phyloP scores from a whole-genome alignment of 2,888 invertebrate genomes.

The Athripsodes cinereus region DNA sequence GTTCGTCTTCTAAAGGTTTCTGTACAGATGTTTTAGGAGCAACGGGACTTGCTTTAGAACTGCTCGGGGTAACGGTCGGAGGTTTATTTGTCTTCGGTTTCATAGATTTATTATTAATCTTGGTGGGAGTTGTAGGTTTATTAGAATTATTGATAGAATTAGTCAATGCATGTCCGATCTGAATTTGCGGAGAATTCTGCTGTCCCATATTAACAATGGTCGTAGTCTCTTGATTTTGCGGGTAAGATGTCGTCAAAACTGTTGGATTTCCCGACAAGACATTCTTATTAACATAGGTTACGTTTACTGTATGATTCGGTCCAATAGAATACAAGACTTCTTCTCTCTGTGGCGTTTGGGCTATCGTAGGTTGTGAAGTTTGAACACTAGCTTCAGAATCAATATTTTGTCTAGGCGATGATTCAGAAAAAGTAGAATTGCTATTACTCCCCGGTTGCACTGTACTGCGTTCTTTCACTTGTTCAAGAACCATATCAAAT shows the following conservation, averaged over 20 bases:
- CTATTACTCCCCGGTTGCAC: slow-evolving; percentile 45
- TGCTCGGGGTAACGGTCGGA: slow-evolving; percentile 52
- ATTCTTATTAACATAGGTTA: slow-evolving; percentile 38
- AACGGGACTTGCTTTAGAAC: slow-evolving; percentile 59
- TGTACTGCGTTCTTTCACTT: slow-evolving; percentile 70
- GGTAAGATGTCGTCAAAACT: slow-evolving; percentile 17
- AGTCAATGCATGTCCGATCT: slow-evolving; percentile 19
- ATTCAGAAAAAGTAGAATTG: slow-evolving; percentile 30
- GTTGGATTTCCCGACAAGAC: slow-evolving; percentile 37
- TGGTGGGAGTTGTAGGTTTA: slow-evolving; percentile 33
- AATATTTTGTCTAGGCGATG: slow-evolving; percentile 26
- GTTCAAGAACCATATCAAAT: slow-evolving; percentile 75
- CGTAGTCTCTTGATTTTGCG: slow-evolving; percentile 18
- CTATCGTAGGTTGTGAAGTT: slow-evolving; percentile 11
- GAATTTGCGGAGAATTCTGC: slow-evolving; percentile 23
- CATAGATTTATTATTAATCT: slow-evolving; percentile 39
- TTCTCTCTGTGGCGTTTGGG: slow-evolving; percentile 35
- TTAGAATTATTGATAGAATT: slow-evolving; percentile 15
- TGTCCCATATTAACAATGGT: slow-evolving; percentile 19
- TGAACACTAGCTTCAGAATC: slow-evolving; percentile 18
- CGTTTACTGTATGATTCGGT: slow-evolving; percentile 27
- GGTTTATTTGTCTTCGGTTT: slow-evolving; percentile 51
- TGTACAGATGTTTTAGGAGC: slow-evolving; percentile 53
- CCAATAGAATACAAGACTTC: slow-evolving; percentile 38
- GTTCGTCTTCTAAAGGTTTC: slow-evolving; percentile 75